Evolutionary conservation across 2,797 vertebrate species (phyloP).

Genomic region (Passerculus sandwichensis): DNA sequence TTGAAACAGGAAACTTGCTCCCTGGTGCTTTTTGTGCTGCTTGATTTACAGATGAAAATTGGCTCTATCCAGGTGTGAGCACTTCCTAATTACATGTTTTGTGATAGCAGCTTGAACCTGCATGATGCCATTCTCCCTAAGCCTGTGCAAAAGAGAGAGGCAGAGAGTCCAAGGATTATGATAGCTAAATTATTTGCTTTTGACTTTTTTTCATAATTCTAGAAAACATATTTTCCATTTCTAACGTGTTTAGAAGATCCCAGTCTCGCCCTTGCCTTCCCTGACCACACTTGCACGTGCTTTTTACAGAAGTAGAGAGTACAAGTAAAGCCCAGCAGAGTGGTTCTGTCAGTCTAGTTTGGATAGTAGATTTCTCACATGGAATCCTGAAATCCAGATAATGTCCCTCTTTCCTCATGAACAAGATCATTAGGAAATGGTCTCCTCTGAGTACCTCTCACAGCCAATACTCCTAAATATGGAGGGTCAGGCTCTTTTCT

Average conservation of each 20-base stretch:
- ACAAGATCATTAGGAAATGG: neutral
- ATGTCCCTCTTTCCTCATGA: neutral
- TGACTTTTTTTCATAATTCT: neutral
- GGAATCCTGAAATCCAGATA: neutral
- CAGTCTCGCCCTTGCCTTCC: fast-evolving
- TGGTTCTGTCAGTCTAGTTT: neutral
- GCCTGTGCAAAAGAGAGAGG: neutral
- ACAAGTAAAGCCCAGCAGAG: neutral
- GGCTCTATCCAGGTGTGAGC: neutral
- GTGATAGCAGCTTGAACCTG: neutral
- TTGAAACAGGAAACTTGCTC: neutral
- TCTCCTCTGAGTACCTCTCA: neutral
- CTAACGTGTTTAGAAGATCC: neutral
- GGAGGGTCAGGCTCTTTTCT: neutral
- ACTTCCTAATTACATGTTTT: neutral
- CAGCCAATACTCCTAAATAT: neutral
- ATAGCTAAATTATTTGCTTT: neutral
- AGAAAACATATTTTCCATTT: neutral
- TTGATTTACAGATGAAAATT: conserved; percentile 14
- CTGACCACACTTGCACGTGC: neutral
- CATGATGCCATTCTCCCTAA: neutral
- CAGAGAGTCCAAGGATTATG: neutral
- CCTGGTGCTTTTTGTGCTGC: neutral
- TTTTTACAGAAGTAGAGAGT: neutral
- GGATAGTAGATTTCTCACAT: neutral